These are phyloP conservation scores for Hirudo medicinalis DNA, from an alignment of 1,140 invertebrate species.

Conservation along the genomic window DNA sequence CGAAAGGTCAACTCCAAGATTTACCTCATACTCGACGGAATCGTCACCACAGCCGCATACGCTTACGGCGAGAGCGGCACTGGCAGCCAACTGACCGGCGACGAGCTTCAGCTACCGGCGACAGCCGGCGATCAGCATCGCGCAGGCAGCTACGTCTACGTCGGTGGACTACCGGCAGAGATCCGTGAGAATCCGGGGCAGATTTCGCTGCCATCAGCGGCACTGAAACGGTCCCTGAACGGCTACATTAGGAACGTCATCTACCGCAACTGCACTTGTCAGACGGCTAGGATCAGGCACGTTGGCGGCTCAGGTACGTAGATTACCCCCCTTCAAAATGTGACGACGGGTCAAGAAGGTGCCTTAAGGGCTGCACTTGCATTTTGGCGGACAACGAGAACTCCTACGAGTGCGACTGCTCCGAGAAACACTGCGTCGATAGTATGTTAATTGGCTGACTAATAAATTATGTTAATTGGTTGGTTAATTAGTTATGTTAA, in stretches of 20 bases:
- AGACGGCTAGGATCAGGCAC: slow-evolving; percentile 27
- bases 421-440: slow-evolving; percentile 21
- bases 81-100: slow-evolving; percentile 24
- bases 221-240: slow-evolving; percentile 26
- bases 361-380: slow-evolving; percentile 24
- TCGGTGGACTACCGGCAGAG: slow-evolving; percentile 31
- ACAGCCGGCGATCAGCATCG: too few relatives aligned
- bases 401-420: slow-evolving; percentile 21
- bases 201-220: slow-evolving; percentile 28
- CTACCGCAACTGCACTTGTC: slow-evolving; percentile 36
- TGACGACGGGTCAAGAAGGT: slow-evolving; percentile 27
- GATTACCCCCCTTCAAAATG: slow-evolving; percentile 27
- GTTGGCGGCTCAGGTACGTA: slow-evolving; percentile 24
- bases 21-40: slow-evolving; percentile 30
- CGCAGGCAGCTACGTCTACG: slow-evolving; percentile 27
- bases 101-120: too few relatives aligned
- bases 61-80: slow-evolving; percentile 31
- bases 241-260: slow-evolving; percentile 34
- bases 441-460: slow-evolving; percentile 3
- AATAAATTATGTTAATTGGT: too few relatives aligned
- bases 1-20: slow-evolving; percentile 33
- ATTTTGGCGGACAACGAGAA: slow-evolving; percentile 15
- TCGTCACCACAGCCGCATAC: slow-evolving; percentile 26
- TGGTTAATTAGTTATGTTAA: neutral
- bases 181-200: slow-evolving; percentile 24